phyloP scores from a whole-genome alignment of 2,888 invertebrate genomes.

The Scaptomyza flava region DNA sequence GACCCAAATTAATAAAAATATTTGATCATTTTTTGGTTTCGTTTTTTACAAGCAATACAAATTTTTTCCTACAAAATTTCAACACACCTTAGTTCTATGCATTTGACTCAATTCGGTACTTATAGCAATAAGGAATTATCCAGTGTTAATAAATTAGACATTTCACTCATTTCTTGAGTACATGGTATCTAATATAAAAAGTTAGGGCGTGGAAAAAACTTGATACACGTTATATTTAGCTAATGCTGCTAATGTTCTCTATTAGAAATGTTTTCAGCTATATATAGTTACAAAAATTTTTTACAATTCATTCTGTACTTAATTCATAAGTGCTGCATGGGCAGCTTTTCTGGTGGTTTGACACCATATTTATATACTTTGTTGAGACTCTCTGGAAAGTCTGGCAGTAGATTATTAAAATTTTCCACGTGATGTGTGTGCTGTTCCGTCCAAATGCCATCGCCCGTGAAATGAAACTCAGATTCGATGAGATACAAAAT shows the following conservation, averaged over 20 bases:
- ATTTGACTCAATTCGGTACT: too few species aligned
- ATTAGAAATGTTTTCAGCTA: not conserved
- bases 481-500: constrained; percentile 90
- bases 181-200: too few species aligned
- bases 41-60: not conserved
- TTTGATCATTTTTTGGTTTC: not conserved
- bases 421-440: constrained; percentile 82
- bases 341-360: constrained; percentile 65
- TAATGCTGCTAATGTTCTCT: not conserved
- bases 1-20: not conserved
- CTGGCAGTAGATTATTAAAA: constrained; percentile 82
- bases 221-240: too few species aligned
- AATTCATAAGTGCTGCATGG: constrained; percentile 42
- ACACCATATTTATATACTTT: constrained; percentile 82
- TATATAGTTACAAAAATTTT: constrained; percentile 2
- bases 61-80: not conserved
- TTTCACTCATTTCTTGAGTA: too few species aligned
- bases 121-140: too few species aligned
- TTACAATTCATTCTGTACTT: constrained; percentile 24
- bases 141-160: too few species aligned
- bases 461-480: constrained; percentile 90
- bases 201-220: too few species aligned
- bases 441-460: constrained; percentile 88
- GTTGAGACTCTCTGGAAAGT: constrained; percentile 82
- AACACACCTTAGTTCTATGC: too few species aligned